Base-by-base conservation (phyloP, 2,888 invertebrate genomes). In the Corythucha ciliata region DNA sequence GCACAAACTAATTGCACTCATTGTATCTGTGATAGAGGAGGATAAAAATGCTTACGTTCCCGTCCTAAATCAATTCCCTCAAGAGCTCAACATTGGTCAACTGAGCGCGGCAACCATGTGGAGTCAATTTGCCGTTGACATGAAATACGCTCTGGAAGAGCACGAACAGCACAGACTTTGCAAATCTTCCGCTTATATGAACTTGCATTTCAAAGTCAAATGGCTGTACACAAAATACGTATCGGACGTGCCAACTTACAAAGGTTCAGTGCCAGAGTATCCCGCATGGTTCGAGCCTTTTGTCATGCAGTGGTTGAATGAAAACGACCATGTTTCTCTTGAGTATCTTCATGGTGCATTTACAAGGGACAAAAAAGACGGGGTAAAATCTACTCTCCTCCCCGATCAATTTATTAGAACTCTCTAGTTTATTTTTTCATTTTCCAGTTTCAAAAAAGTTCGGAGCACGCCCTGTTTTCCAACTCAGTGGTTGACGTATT, bases 261-360 rank as follows among this genome's bases (percentile, higher is more conserved):
- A 94, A 68, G 90, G 89, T 52, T 85, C 90, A 36, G 93, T 98
- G 55, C 97, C 98, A 6, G 97, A 98, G 69, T 98, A 98, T 70
- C 97, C 98, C 1, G 90, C 92, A 64, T 99, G 97, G 97, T 99
- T 99, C 69, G 97, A 97, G 69, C 96, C 97, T n/a, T 99, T 98
- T 70, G 98, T 99, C 36, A 98, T 99, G 97, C 97, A 97, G 69
- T 99, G 98, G 98, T 77, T 99, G 33, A 97, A 97, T 66, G 98
- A 98, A 69, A 99, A 99, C 68, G 98, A 99, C 67, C 97, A 97
- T 63, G 96, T 98, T 1, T 97, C 96, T 0, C 75, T 98, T 65
- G 98, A 98, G 70, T 98, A 97, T 72, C 81, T 99, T 59, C 89
- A 97, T 68, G 94, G 96, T 70, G 98, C 98, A 63, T 99, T 97